These are phyloP conservation scores for Tachina lurida DNA, from an alignment of 2,888 invertebrate genomes.

Conservation along the genomic window DNA sequence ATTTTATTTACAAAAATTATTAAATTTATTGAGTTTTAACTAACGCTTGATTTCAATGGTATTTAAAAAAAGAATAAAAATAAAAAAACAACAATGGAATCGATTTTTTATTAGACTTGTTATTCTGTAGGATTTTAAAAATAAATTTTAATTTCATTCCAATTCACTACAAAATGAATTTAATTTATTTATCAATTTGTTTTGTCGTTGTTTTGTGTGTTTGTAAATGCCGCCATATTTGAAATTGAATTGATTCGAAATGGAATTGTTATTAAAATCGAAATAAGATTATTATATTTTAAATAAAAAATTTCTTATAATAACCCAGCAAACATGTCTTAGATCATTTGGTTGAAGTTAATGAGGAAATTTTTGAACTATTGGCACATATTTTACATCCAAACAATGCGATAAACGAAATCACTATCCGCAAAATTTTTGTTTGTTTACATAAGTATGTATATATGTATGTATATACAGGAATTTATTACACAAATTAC, in stretches of 20 bases:
- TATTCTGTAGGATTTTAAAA: slow-evolving; percentile 22
- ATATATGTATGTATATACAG: no score
- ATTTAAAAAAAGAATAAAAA: slow-evolving; percentile 8
- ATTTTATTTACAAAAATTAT: background rate
- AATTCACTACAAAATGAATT: slow-evolving; percentile 42
- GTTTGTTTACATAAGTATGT: no score
- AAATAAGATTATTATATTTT: slow-evolving; percentile 23
- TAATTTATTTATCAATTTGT: slow-evolving; percentile 20
- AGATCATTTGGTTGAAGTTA: background rate
- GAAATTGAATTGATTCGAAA: slow-evolving; percentile 24
- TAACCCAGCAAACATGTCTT: background rate
- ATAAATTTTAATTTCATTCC: slow-evolving; percentile 48
- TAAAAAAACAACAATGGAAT: no score
- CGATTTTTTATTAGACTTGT: slow-evolving; percentile 8
- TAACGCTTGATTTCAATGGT: slow-evolving; percentile 1
- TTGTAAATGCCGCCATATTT: slow-evolving; percentile 60
- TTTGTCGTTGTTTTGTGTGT: slow-evolving; percentile 24
- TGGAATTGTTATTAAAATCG: slow-evolving; percentile 51
- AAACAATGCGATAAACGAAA: no score
- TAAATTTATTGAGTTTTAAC: background rate
- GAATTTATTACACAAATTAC: no score
- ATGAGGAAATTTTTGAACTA: no score
- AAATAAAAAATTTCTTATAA: background rate
- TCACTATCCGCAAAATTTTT: no score
- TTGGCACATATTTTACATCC: no score